Base-by-base conservation (phyloP, 2,797 vertebrate genomes). In the Pantherophis vulpinus region DNA sequence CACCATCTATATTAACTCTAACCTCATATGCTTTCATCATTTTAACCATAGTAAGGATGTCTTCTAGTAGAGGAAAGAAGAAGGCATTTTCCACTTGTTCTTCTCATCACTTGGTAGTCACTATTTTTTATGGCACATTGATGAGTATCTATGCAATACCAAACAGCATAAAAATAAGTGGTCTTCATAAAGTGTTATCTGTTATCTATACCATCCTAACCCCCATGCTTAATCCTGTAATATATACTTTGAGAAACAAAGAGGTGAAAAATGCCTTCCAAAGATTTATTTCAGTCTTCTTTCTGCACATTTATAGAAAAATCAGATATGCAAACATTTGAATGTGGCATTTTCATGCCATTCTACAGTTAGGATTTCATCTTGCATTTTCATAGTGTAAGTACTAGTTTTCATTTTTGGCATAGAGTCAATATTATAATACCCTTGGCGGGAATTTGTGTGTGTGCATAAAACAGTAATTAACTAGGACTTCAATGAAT, bases 81-180 rank as follows among this genome's bases (percentile, higher is more conserved):
- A 92, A 74, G 20, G 55, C 63, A n/a, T 92, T 92, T 92, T 61
- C 91, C 25, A 92, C 86, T 4, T 92, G 86, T 70, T 92, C 91
- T 37, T 92, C 86, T 42, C 91, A 92, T 37, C 86, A 88, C 47
- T 55, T 87, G 11, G 61, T 92, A 1, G 91, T 92, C 27, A 92
- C 54, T 16, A 88, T 86, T 54, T 92, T 92, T 47, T 92, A 92
- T 16, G 86, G 86, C 6, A 92, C 86, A 10, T n/a, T 92, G 20
- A 92, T 92, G 23, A 88, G 66, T 29, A 63, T 88, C 60, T 92
- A 88, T 9, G 20, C 56, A 32, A 37, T 90, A 79, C 90, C 90
- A 74, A 74, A 90, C 20, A 37, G n/a, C 11, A 90, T 3, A 14
- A 25, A 23, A 25, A 0, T 90, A 1, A 70, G 5, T 20, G 29